Evolutionary conservation across 2,113 vertebrate species (phyloP), one percentile per base, ranked within the genome.

Genomic region (Fukomys damarensis): DNA sequence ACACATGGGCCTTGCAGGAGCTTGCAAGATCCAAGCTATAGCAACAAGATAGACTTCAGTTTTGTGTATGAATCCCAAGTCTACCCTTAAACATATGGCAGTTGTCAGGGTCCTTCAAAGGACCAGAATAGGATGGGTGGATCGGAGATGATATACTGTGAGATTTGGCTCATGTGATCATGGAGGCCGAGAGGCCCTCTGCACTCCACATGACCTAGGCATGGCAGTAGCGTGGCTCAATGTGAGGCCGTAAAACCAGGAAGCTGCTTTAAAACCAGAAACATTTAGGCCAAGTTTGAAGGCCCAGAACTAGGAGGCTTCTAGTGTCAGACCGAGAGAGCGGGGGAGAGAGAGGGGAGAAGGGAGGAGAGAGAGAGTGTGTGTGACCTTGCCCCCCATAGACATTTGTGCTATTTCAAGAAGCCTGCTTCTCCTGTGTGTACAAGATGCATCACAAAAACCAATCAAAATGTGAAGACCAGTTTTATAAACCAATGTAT

Each of bases 401-500:
- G 54, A 87, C 76, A 54, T 9, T 11, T n/a, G 14, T 88, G 20
- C 70, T 80, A 13, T 85, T 93, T 81, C 12, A 85, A 16, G 41
- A 83, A 26, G 58, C 54, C 19, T 68, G 46, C 35, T 93, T 19
- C 14, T 79, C 4, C 38, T 46, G 12, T n/a, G 52, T 54, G 76
- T 52, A 26, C 6, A 86, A 5, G 49, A 7, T 84, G 5, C 10
- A 52, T 82, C 54, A 41, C 19, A 77, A 85, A 94, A 86, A 79
- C 58, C 9, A 84, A 17, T 82, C 26, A 91, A 91, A 91, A 32
- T 80, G 49, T 80, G 49, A 84, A 91, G 46, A 80, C 30, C 9
- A 77, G 7, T 90, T 92, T 87, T 83, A 83, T 30, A 83, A 94
- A 95, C 26, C 63, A 72, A 46, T 91, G 81, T 52, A 66, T 90